Base-by-base conservation (phyloP, 2,797 vertebrate genomes). In the Rhinichthys osculus region DNA sequence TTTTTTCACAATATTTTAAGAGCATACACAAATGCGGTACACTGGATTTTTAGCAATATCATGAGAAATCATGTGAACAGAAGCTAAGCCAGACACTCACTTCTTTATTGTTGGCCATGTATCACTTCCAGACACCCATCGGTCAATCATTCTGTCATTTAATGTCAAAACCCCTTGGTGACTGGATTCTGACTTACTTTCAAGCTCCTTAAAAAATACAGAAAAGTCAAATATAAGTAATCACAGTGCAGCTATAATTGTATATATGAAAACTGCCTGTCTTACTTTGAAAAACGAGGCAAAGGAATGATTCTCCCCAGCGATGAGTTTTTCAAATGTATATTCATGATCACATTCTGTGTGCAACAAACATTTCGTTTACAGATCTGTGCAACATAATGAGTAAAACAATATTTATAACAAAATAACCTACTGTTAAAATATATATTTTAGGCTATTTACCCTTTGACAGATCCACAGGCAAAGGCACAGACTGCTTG, bases 401-500 rank as follows among this genome's bases (percentile, higher is more conserved):
- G 38, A 67, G 38, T 0, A 17, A 40, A 38, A 38, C 35, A 50
- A 66, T 40, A 66, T 59, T 73, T 4, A 67, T 13, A 79, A 64
- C 16, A 50, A 21, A 42, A 21, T 7, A 23, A 23, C 11, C 9
- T 7, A 33, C 3, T 23, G 64, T 1, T 27, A 76, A 35, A 3
- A 27, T 9, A 23, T 4, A 47, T 35, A 5, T 38, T 38, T 38
- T 38, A 6, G 38, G 38, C 38, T 38, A 21, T 10, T n/a, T 77
- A 94, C 94, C 92, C 2, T 42, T 80, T 86, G 90, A 33, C 81
- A 91, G 87, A n/a, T 90, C 87, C 50, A 96, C 90, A 33, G 94
- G 95, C 62, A 95, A 89, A 0, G 97, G 96, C 87, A 96, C 92
- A 80, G 94, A 90, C 1, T 91, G 93, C 54, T 94, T 85, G 2